phyloP scores from a whole-genome alignment of 2,888 invertebrate genomes.

The Corythucha ciliata region DNA sequence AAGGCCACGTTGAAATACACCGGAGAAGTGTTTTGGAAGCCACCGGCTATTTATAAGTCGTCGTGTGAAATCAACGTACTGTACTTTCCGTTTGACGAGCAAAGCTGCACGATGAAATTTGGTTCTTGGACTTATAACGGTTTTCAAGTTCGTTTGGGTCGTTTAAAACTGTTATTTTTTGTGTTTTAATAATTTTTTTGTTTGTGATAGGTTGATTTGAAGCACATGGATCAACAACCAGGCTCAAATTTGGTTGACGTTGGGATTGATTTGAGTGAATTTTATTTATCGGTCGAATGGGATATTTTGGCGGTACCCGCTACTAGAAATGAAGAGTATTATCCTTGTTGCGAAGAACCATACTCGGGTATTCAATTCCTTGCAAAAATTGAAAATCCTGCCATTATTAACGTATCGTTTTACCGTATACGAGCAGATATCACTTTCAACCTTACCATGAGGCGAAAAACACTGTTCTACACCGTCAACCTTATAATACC shows the following conservation, averaged over 20 bases:
- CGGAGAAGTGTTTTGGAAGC: conserved; percentile 90
- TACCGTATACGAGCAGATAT: conserved; percentile 63
- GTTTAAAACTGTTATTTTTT: neutral
- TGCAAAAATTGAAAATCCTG: conserved; percentile 24
- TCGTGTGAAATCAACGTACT: conserved; percentile 91
- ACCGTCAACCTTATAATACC: conserved; percentile 93
- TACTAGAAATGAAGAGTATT: conserved; percentile 82
- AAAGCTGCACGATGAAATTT: conserved; percentile 93
- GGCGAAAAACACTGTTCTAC: conserved; percentile 95
- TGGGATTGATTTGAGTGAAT: conserved; percentile 89
- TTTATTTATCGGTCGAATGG: conserved; percentile 96
- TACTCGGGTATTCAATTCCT: conserved; percentile 58
- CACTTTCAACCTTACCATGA: conserved; percentile 95
- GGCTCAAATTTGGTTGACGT: conserved; percentile 76
- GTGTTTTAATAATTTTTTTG: neutral
- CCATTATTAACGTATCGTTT: neutral
- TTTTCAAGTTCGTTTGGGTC: conserved; percentile 59
- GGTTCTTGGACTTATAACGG: conserved; percentile 93
- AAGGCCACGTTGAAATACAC: conserved; percentile 88
- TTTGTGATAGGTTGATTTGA: conserved; percentile 65
- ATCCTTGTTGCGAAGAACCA: conserved; percentile 78
- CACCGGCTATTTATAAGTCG: conserved; percentile 87
- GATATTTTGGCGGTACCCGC: conserved; percentile 92
- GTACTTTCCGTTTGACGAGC: conserved; percentile 94
- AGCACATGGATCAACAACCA: conserved; percentile 74